Conservation (phyloP, 2,113 vertebrate species). For the Boleophthalmus pectinirostris region DNA sequence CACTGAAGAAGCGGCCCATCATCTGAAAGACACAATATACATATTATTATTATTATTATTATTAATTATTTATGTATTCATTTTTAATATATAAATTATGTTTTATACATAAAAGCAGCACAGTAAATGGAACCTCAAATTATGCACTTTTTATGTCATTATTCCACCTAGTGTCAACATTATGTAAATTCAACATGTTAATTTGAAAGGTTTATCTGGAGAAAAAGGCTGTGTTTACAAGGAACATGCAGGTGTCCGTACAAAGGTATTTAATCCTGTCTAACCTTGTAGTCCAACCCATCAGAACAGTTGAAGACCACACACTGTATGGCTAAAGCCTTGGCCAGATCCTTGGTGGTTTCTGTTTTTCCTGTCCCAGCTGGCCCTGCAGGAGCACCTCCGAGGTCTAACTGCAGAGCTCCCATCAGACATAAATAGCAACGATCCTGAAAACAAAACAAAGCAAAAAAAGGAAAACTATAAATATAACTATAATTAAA, state of each 20-base stretch:
- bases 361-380: conserved; percentile 90
- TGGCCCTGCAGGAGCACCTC: conserved; percentile 87
- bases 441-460: conserved; percentile 73
- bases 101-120: not conserved
- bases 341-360: conserved; percentile 88
- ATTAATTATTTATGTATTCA: not conserved
- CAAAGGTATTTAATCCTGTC: not conserved
- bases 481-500: too few species aligned
- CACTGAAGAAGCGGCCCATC: conserved; percentile 87
- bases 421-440: conserved; percentile 90
- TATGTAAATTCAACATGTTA: not conserved
- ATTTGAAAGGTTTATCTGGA: not conserved
- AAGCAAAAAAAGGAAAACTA: not conserved
- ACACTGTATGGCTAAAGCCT: conserved; percentile 88
- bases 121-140: not conserved
- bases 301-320: conserved; percentile 92
- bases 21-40: conserved; percentile 67
- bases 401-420: conserved; percentile 86
- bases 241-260: not conserved
- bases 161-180: conserved; percentile 54
- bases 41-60: not conserved
- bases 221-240: not conserved
- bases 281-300: conserved; percentile 89
- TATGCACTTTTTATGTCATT: not conserved
- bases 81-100: not conserved